These are phyloP conservation scores for Sapajus apella DNA, from an alignment of 2,113 vertebrate species.

Conservation along the genomic window DNA sequence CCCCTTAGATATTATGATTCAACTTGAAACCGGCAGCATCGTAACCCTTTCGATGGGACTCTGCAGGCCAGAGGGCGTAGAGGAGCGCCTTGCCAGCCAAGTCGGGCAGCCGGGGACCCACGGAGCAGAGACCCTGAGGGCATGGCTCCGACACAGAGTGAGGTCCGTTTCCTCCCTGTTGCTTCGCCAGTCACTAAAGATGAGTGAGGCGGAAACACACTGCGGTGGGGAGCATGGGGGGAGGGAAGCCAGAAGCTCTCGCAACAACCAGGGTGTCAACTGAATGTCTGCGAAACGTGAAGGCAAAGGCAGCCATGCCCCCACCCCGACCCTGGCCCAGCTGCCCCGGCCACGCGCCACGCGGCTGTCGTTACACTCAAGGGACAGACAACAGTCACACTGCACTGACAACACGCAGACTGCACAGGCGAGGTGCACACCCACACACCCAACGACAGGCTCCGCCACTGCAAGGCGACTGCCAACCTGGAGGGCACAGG, in stretches of 20 bases:
- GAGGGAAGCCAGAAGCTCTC: slow-evolving; percentile 64
- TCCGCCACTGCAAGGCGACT: slow-evolving; percentile 72
- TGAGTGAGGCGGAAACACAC: slow-evolving; percentile 82
- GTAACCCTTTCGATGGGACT: background rate
- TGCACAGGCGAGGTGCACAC: background rate
- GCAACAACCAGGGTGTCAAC: background rate
- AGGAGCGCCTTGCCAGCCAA: background rate
- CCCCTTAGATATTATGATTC: background rate
- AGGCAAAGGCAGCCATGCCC: background rate
- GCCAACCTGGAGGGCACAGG: slow-evolving; percentile 85
- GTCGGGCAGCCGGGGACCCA: background rate
- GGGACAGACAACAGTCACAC: slow-evolving; percentile 34
- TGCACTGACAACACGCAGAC: slow-evolving; percentile 17
- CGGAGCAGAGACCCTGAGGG: background rate
- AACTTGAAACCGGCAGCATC: background rate
- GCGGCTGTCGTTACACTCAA: background rate
- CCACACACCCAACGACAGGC: background rate
- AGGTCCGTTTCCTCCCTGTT: slow-evolving; percentile 73
- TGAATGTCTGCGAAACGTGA: background rate
- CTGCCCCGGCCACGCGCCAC: background rate
- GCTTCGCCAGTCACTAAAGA: slow-evolving; percentile 83
- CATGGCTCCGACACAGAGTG: background rate
- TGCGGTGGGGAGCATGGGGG: background rate
- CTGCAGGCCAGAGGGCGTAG: background rate
- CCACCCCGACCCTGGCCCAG: background rate